Conservation (phyloP, 1,140 invertebrate genomes). For the Drosophila mauritiana region DNA sequence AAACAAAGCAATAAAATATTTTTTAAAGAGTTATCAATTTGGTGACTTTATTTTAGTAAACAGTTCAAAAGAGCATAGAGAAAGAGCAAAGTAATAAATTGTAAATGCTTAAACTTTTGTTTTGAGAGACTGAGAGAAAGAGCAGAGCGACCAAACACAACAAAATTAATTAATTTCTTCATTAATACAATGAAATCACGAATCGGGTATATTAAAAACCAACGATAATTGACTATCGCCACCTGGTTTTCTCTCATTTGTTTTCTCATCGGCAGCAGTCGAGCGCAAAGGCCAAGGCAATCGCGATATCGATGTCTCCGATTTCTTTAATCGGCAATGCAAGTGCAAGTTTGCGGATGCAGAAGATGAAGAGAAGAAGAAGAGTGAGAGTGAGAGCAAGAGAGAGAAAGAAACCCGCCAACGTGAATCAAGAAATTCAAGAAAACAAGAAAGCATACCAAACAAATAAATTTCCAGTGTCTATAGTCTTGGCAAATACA, state of each 20-base stretch:
- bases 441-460: slow-evolving; percentile 8
- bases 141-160: slow-evolving; percentile 10
- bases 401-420: neutral
- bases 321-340: slow-evolving; percentile 20
- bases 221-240: slow-evolving; percentile 37
- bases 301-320: slow-evolving; percentile 24
- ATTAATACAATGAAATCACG: slow-evolving; percentile 2
- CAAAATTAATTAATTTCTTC: neutral
- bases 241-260: slow-evolving; percentile 35
- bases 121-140: neutral
- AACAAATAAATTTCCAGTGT: neutral
- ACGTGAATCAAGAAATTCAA: slow-evolving; percentile 2
- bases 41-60: neutral
- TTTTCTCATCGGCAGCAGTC: slow-evolving; percentile 43
- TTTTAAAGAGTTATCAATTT: no score
- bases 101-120: neutral
- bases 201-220: neutral
- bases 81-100: neutral
- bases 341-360: slow-evolving; percentile 1
- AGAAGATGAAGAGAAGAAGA: slow-evolving; percentile 10
- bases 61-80: slow-evolving; percentile 10
- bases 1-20: no score
- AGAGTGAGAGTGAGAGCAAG: neutral
- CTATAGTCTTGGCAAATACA: slow-evolving; percentile 4
- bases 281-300: slow-evolving; percentile 6